Conservation (phyloP, 53 echinoderm and acorn worm species). For the Actinopyga echinites region DNA sequence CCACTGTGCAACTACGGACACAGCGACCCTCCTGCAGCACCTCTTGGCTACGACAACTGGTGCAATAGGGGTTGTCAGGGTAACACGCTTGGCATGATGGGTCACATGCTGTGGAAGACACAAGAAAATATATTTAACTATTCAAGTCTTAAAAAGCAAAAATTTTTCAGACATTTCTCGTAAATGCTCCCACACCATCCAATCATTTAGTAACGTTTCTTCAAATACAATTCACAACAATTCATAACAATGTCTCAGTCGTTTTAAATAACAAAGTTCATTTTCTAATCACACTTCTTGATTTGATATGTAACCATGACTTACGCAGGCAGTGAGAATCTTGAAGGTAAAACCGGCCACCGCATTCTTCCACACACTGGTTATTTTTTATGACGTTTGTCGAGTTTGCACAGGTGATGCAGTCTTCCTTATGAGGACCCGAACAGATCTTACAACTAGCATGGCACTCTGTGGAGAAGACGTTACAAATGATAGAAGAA, state of each 20-base stretch:
- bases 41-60: slow-evolving; percentile 68
- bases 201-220: background rate
- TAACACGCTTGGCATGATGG: slow-evolving; percentile 80
- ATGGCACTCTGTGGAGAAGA: slow-evolving; percentile 73
- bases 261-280: no score
- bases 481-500: background rate
- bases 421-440: slow-evolving; percentile 83
- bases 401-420: slow-evolving; percentile 81
- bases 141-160: no score
- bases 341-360: slow-evolving; percentile 67
- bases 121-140: no score
- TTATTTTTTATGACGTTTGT: slow-evolving; percentile 75
- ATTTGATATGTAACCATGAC: background rate
- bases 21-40: slow-evolving; percentile 80
- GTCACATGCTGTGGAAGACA: slow-evolving; percentile 85
- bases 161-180: background rate
- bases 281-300: no score
- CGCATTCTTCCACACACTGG: slow-evolving; percentile 84
- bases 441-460: slow-evolving; percentile 77
- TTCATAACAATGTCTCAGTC: no score
- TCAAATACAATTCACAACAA: no score
- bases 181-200: background rate
- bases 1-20: slow-evolving; percentile 64
- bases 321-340: slow-evolving; percentile 72
- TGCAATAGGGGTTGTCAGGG: slow-evolving; percentile 84